Conservation (phyloP, 2,888 invertebrate genomes). For the Ypsolopha scabrella region DNA sequence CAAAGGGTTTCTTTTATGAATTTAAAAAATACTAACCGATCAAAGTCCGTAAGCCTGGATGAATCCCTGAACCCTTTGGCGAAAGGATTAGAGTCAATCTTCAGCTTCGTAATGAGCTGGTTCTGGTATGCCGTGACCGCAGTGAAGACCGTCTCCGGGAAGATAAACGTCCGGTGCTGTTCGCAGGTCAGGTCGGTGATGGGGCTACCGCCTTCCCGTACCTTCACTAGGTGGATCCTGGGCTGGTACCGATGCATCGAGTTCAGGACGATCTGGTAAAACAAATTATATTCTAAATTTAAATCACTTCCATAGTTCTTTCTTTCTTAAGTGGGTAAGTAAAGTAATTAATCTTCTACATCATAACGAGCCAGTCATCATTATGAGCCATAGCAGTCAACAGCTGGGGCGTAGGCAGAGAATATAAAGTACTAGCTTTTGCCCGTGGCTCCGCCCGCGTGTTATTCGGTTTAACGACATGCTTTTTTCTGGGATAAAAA, state of each 20-base stretch:
- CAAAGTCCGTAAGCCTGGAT: conserved; percentile 92
- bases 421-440: too few relatives aligned
- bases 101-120: conserved; percentile 97
- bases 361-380: too few relatives aligned
- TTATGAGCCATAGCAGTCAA: too few relatives aligned
- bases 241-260: conserved; percentile 99
- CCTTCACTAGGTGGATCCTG: conserved; percentile 93
- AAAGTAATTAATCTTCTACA: neutral
- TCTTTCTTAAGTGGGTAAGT: neutral
- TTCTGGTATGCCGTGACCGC: conserved; percentile 99
- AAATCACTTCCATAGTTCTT: neutral
- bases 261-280: conserved; percentile 93
- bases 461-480: too few relatives aligned
- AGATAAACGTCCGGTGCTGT: conserved; percentile 95
- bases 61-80: conserved; percentile 98
- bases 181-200: conserved; percentile 91
- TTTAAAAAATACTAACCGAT: conserved; percentile 71
- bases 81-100: conserved; percentile 98
- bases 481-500: too few relatives aligned
- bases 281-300: neutral
- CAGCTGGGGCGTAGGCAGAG: too few relatives aligned
- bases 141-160: conserved; percentile 98
- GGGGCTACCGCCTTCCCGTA: conserved; percentile 71
- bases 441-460: too few relatives aligned
- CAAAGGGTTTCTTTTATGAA: neutral